These are phyloP conservation scores for Apodemus speciosus DNA, from an alignment of 2,113 vertebrate genomes.

Conservation along the genomic window DNA sequence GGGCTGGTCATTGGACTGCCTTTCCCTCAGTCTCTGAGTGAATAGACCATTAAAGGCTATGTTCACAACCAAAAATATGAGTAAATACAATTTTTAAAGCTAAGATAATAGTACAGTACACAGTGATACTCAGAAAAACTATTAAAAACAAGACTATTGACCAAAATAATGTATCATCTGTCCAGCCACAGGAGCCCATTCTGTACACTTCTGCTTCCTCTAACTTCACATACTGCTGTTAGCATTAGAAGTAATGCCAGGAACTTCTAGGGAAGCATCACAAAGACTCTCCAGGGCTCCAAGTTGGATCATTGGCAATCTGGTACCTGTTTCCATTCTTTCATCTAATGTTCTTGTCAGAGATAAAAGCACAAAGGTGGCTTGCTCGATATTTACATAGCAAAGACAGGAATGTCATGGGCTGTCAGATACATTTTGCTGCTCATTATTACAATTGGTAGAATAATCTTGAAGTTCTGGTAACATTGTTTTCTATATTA, in stretches of 20 bases:
- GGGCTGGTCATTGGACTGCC: too few species aligned
- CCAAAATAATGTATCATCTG: not conserved
- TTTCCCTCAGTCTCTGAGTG: too few species aligned
- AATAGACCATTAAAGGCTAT: too few species aligned
- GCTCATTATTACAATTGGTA: not conserved
- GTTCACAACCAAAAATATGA: too few species aligned
- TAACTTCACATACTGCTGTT: not conserved
- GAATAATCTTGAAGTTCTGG: not conserved
- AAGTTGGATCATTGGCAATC: too few species aligned
- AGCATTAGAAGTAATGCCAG: rapidly evolving
- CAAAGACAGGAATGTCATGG: not conserved
- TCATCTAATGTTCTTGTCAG: not conserved
- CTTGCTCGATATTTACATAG: not conserved
- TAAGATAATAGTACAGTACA: too few species aligned
- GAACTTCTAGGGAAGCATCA: not conserved
- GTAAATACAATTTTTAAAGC: not conserved
- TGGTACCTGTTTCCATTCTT: not conserved
- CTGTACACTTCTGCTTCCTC: too few species aligned
- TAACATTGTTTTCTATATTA: not conserved
- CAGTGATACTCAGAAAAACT: not conserved
- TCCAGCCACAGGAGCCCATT: not conserved
- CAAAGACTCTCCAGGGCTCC: rapidly evolving
- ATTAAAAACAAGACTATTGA: not conserved
- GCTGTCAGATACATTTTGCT: not conserved
- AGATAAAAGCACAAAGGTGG: not conserved